A percentile compares a stretch with the other conserved stretches of the same genome.
These are phyloP conservation scores for Oophaga sylvatica DNA, from an alignment of 2,797 vertebrate species.

Conservation along the genomic window DNA sequence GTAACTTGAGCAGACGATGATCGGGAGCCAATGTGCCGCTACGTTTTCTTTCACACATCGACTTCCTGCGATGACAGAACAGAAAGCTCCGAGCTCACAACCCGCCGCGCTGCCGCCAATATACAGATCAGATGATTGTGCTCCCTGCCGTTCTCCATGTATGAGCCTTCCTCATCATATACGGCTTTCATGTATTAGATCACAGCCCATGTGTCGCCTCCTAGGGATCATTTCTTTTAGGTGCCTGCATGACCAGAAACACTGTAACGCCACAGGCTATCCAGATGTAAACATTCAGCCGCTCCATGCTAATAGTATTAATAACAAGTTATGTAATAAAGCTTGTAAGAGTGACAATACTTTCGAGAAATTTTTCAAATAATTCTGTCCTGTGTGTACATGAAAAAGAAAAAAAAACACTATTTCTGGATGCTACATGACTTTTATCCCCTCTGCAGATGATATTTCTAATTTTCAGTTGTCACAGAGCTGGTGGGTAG, in stretches of 20 bases:
- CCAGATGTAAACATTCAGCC: background rate
- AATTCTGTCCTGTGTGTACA: too few relatives aligned
- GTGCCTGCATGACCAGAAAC: background rate
- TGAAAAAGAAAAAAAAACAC: too few relatives aligned
- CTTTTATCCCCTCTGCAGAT: too few relatives aligned
- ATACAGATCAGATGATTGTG: slow-evolving; percentile 22
- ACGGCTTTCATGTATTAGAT: slow-evolving; percentile 1
- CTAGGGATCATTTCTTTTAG: background rate
- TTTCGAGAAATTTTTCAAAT: too few relatives aligned
- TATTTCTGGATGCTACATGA: too few relatives aligned
- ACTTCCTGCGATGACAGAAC: background rate
- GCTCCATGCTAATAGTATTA: too few relatives aligned
- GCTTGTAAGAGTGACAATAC: too few relatives aligned
- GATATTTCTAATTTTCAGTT: too few relatives aligned
- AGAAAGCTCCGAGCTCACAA: background rate
- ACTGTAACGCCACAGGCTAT: background rate
- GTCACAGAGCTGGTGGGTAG: too few relatives aligned
- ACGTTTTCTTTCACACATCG: background rate
- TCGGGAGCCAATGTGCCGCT: background rate
- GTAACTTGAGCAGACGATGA: background rate
- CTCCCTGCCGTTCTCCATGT: slow-evolving; percentile 9
- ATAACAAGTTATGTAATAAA: too few relatives aligned
- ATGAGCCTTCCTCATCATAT: slow-evolving; percentile 14
- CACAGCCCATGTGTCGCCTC: background rate
- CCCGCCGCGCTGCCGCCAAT: background rate